A percentile compares a stretch with the other conserved stretches of the same genome.
These are phyloP conservation scores for Homarus americanus DNA, from an alignment of 1,140 invertebrate species.

Conservation along the genomic window DNA sequence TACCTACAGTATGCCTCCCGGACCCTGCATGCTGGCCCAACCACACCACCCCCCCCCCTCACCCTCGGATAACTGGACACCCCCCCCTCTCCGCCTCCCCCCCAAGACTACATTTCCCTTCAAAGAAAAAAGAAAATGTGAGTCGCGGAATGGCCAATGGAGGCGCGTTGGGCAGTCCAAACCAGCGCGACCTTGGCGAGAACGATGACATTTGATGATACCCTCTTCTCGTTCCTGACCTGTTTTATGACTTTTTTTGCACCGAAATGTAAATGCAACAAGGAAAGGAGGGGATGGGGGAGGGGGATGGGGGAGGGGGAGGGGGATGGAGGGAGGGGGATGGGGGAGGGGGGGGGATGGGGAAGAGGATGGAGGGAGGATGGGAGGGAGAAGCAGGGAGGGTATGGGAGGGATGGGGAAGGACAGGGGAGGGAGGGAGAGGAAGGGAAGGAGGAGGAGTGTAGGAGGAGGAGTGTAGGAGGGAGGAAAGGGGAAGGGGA, in stretches of 20 bases:
- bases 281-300: conserved; percentile 4
- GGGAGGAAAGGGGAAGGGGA: background rate
- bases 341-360: background rate
- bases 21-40: too few species aligned
- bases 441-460: background rate
- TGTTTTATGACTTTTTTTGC: conserved; percentile 33
- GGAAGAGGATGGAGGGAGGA: background rate
- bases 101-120: too few species aligned
- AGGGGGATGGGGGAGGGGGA: background rate
- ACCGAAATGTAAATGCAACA: conserved; percentile 42
- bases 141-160: too few species aligned
- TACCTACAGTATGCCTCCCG: background rate
- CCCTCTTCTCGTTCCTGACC: conserved; percentile 38
- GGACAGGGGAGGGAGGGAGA: too few species aligned
- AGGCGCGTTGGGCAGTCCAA: too few species aligned
- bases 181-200: conserved; percentile 30
- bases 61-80: too few species aligned
- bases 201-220: conserved; percentile 35
- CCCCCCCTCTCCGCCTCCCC: too few species aligned
- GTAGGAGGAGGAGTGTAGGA: background rate
- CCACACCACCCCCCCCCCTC: too few species aligned
- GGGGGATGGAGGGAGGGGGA: background rate
- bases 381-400: background rate
- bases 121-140: too few species aligned
- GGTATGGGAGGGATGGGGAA: background rate